A percentile compares a stretch with the other conserved stretches of the same genome.
These are phyloP conservation scores for Okapia johnstoni DNA, from an alignment of 2,113 vertebrate species.

Conservation along the genomic window DNA sequence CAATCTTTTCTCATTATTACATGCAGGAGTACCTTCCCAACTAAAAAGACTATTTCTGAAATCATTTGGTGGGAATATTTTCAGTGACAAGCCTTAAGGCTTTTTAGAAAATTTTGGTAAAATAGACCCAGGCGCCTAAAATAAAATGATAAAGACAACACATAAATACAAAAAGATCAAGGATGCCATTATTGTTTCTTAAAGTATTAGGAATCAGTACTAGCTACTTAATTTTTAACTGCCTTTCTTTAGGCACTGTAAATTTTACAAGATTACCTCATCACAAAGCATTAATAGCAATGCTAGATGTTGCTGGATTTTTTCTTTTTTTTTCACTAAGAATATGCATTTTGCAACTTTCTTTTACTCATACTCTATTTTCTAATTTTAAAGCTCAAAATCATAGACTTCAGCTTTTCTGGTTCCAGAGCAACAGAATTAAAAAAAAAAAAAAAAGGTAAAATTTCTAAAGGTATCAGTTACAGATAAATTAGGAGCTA, in stretches of 20 bases:
- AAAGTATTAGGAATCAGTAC: background rate
- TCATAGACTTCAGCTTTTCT: background rate
- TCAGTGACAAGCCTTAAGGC: background rate
- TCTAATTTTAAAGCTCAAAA: background rate
- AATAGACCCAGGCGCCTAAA: background rate
- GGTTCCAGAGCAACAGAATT: background rate
- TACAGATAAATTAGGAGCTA: background rate
- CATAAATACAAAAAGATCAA: background rate
- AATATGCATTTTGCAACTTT: background rate
- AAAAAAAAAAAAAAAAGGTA: background rate
- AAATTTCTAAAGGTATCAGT: background rate
- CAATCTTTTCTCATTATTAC: background rate
- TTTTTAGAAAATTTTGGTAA: background rate
- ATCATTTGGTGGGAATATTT: background rate
- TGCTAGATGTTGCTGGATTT: background rate
- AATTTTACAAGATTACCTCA: background rate
- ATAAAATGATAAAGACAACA: background rate
- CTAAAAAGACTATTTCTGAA: background rate
- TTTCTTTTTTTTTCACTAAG: background rate
- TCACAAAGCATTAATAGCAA: background rate
- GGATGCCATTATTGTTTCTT: background rate
- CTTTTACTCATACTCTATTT: background rate
- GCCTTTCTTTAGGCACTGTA: background rate
- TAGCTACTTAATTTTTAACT: background rate
- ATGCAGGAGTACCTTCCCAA: background rate